Evolutionary conservation across 2,113 vertebrate genomes (phyloP), one percentile per base, ranked within the genome.

Genomic region (Eulacestoma nigropectus): DNA sequence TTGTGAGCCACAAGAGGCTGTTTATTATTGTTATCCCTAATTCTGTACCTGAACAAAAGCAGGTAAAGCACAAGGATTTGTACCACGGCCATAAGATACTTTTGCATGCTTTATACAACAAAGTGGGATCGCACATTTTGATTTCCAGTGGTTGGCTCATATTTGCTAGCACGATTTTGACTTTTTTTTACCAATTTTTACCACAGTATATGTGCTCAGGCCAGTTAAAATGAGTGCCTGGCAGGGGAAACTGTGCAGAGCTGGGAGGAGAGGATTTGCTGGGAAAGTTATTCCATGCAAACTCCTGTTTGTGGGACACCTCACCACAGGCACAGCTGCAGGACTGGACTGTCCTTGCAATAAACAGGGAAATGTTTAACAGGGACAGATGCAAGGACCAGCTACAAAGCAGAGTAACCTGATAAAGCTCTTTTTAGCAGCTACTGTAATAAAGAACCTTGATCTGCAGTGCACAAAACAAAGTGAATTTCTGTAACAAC

Each of bases 391-490:
- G 67, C 41, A 67, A 84, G 74, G 56, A 80, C 27, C 57, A 73
- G 74, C 76, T 68, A 52, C 76, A 52, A 69, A 84, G 78, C 69
- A 59, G 68, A 50, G 94, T 91, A 93, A 96, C 83, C 50, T 50
- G 91, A 97, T 90, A 74, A 94, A 96, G 79, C 85, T 76, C 92
- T 76, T 74, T 91, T 89, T 84, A 94, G 73, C 86, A 86, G 87
- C 56, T 27, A 21, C 82, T 75, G 89, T 77, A 97, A 95, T 75
- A 60, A 95, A 96, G 85, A 95, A 21, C 82, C 57, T 84, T 93
- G 93, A 95, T 96, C 76, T 78, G 53, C 10, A 70, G 46, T 4
- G 10, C 60, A 77, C 42, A 80, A 47, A 92, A 63, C 63, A 46
- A 73, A 85, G 44, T 6, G 67, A 59, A 41, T 80, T 89, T 86